Evolutionary conservation across 2,113 vertebrate species (phyloP).

Genomic region (Tachuris rubrigastra): DNA sequence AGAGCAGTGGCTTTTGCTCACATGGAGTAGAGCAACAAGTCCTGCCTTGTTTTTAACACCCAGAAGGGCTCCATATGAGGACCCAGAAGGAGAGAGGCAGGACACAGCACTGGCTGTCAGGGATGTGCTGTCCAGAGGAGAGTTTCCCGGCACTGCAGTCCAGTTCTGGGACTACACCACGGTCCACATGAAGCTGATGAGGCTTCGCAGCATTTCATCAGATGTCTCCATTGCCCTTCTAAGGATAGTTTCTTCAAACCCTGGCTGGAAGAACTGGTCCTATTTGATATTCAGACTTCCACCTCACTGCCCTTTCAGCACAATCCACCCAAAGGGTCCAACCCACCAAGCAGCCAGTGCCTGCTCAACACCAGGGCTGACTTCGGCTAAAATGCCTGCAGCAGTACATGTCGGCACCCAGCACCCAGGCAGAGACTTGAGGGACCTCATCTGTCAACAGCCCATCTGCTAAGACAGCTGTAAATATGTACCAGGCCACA

Average conservation of each 20-base stretch:
- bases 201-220: background rate
- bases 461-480: slow-evolving; percentile 57
- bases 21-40: background rate
- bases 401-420: background rate
- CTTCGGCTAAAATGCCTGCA: background rate
- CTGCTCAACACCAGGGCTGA: background rate
- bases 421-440: background rate
- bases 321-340: background rate
- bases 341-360: background rate
- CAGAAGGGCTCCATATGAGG: background rate
- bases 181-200: background rate
- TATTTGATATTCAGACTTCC: background rate
- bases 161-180: background rate
- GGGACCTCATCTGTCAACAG: slow-evolving; percentile 28
- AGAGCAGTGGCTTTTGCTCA: background rate
- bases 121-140: background rate
- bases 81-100: background rate
- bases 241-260: background rate
- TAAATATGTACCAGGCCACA: background rate
- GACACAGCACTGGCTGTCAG: background rate
- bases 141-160: background rate
- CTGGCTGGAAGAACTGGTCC: background rate
- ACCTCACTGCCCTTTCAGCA: background rate
- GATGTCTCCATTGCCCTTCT: fast-evolving
- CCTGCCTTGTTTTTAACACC: background rate